A percentile compares a stretch with the other conserved stretches of the same genome.
Evolutionary conservation across 2,113 vertebrate genomes (phyloP).

Genomic region (Turdus rufiventris): DNA sequence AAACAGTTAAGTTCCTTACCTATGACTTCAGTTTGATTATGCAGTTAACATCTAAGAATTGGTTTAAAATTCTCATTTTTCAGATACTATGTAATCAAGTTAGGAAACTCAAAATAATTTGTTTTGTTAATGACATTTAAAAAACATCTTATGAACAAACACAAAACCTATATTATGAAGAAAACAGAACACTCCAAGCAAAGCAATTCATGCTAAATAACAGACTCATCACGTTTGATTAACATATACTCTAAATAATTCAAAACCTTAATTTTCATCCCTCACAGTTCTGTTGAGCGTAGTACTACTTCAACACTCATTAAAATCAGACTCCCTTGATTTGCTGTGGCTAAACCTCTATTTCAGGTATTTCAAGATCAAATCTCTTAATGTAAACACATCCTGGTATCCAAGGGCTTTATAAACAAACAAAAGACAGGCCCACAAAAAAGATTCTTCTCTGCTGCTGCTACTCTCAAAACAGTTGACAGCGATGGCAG

Average conservation of each 20-base stretch:
- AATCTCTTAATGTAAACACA: neutral
- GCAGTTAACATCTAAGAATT: neutral
- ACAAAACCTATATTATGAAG: neutral
- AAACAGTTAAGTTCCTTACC: neutral
- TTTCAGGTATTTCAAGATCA: neutral
- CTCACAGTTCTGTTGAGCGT: neutral
- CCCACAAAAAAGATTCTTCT: neutral
- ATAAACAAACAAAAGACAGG: neutral
- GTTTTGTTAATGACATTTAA: neutral
- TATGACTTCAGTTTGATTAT: neutral
- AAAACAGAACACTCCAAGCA: neutral
- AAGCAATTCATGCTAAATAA: neutral
- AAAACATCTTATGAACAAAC: neutral
- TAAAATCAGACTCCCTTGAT: neutral
- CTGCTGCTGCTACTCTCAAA: neutral
- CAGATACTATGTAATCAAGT: neutral
- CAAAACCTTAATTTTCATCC: neutral
- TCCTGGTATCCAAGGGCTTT: neutral
- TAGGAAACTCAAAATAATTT: neutral
- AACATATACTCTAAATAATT: neutral
- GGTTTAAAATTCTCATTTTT: neutral
- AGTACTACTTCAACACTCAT: neutral
- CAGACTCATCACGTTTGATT: neutral
- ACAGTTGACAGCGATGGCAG: neutral
- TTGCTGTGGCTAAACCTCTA: neutral